Conservation (phyloP, 1,140 invertebrate genomes). For the Drosophila malerkotliana region DNA sequence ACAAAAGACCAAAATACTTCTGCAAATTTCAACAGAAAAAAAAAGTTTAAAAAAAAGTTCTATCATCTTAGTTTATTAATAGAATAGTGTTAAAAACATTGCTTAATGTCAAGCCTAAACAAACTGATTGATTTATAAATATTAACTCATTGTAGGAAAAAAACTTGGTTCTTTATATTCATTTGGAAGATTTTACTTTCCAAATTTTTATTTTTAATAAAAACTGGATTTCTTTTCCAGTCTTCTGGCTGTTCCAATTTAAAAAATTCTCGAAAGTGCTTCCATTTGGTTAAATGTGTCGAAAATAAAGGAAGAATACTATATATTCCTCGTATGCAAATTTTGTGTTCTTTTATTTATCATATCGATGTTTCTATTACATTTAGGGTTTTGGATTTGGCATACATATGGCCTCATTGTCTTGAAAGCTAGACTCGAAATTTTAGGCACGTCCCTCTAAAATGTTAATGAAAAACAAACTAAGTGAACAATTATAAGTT, state of each 20-base stretch:
- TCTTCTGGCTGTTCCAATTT: background rate
- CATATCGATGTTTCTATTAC: constrained; percentile 5
- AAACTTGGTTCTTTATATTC: too few relatives aligned
- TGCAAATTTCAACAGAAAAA: background rate
- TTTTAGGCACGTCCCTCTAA: constrained; percentile 32
- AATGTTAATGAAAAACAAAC: constrained; percentile 38
- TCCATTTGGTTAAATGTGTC: constrained; percentile 1
- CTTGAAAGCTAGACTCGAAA: constrained; percentile 16
- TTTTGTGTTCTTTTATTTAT: constrained; percentile 19
- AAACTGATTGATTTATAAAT: background rate
- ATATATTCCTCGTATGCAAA: constrained; percentile 13
- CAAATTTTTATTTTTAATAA: background rate
- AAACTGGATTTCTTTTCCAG: background rate
- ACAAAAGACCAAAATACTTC: background rate
- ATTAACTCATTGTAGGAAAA: too few relatives aligned
- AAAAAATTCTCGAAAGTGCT: background rate
- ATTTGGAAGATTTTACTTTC: background rate
- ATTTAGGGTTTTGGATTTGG: background rate
- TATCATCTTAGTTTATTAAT: background rate
- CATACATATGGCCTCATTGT: constrained; percentile 37
- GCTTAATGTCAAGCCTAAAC: too few relatives aligned
- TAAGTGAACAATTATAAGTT: constrained; percentile 46
- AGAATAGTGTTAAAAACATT: background rate
- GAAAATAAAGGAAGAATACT: background rate
- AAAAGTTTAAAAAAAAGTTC: background rate